Base-by-base conservation (phyloP, 2,888 invertebrate species). In the Lasioglossum leucozonium region DNA sequence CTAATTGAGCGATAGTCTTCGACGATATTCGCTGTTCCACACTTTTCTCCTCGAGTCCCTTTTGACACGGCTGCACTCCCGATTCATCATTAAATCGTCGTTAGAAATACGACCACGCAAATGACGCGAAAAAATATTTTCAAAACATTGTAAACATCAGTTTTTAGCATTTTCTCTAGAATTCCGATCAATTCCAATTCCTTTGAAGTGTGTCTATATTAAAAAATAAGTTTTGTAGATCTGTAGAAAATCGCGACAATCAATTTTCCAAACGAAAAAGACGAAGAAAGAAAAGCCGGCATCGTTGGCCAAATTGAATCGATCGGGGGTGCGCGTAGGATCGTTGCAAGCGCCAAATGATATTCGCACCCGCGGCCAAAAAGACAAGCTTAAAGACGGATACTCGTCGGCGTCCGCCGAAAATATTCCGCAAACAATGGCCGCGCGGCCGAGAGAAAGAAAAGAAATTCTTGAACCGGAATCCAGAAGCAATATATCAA, bases 1-100 rank as follows among this genome's bases (percentile, higher is more conserved):
- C 92, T 93, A 93, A 93, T 93, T 93, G 93, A 93, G 90, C 91
- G 93, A 93, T 93, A 55, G 55, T 55, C n/a, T 55, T n/a, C 55
- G 4, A 11, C 11, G 55, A 55, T n/a, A n/a, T 87, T 87, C 87
- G 82, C 84, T 67, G 40, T 58, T 34, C 82, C 42, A 26, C 22
- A 34, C 1, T 55, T n/a, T 55, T 55, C 55, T 55, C n/a, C n/a
- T n/a, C n/a, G 10, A 51, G 8, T 22, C n/a, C 22, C 8, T 51
- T 51, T 8, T 22, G 22, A 51, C 51, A 22, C 22, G 34, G 2
- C 34, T 34, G 34, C 34, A 34, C 34, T 34, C 34, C 34, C 34
- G 34, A 34, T 34, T 34, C 34, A 34, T 3, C 34, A 34, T 34
- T n/a, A n/a, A n/a, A n/a, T n/a, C n/a, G n/a, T n/a, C n/a, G n/a